Evolutionary conservation across 2,113 vertebrate genomes (phyloP).

Genomic region (Bungarus multicinctus): DNA sequence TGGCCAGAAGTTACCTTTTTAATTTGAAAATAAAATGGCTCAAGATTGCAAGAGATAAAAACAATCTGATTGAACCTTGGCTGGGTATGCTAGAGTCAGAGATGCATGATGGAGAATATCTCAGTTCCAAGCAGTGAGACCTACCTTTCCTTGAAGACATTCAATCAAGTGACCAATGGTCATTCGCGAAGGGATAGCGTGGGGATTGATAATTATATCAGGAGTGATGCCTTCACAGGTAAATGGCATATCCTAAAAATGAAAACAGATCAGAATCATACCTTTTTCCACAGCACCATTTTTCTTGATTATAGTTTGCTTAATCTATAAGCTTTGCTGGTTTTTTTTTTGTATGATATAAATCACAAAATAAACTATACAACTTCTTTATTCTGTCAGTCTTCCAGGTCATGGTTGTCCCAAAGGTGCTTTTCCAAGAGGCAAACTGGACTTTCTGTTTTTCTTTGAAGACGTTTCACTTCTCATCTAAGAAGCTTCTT

Average conservation of each 20-base stretch:
- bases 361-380: not conserved
- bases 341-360: not conserved
- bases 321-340: not conserved
- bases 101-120: not conserved
- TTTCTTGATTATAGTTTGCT: not conserved
- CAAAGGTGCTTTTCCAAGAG: no score
- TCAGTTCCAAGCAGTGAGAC: not conserved
- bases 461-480: no score
- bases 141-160: constrained; percentile 98
- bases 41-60: not conserved
- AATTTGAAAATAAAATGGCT: not conserved
- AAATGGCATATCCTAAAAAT: constrained; percentile 93
- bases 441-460: no score
- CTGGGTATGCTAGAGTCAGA: not conserved
- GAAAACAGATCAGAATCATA: constrained; percentile 9
- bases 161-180: constrained; percentile 99
- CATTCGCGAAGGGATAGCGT: constrained; percentile 98
- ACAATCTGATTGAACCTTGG: not conserved
- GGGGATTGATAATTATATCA: constrained; percentile 98
- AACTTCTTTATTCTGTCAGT: not conserved
- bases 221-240: constrained; percentile 98
- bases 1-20: not conserved
- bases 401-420: no score
- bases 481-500: no score
- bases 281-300: no score